Percentiles rank a stretch among this genome's conserved stretches.
Evolutionary conservation across 1,140 invertebrate species (phyloP).

Genomic region (Drosophila tristis): DNA sequence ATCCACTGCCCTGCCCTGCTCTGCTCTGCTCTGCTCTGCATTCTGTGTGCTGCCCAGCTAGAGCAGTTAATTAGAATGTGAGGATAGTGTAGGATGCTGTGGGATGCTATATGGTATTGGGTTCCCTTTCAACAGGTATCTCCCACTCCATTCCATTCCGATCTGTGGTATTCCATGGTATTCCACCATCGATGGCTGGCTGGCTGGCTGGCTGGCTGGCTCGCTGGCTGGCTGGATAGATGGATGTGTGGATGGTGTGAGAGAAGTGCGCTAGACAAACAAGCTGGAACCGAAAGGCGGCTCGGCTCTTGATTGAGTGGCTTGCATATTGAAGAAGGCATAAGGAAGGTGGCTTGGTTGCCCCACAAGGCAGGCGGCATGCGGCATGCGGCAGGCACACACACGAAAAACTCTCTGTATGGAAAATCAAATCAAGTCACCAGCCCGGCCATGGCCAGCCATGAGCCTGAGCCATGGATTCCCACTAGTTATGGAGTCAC

Average conservation of each 20-base stretch:
- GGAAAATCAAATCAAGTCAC: constrained; percentile 79
- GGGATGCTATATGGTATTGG: neutral
- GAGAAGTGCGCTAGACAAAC: constrained; percentile 74
- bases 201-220: neutral
- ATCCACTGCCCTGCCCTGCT: no score
- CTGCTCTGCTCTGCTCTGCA: constrained; percentile 49
- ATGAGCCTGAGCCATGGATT: constrained; percentile 24
- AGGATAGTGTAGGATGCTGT: constrained; percentile 23
- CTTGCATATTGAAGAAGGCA: constrained; percentile 12
- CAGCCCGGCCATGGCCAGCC: constrained; percentile 20
- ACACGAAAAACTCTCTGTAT: constrained; percentile 51
- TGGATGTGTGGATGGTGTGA: constrained; percentile 4
- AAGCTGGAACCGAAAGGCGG: constrained; percentile 66
- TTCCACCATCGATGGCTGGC: constrained; percentile 14
- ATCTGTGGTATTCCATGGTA: constrained; percentile 20
- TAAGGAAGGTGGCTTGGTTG: neutral
- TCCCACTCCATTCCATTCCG: constrained; percentile 14
- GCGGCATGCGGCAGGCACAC: constrained; percentile 15
- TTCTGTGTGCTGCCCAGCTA: constrained; percentile 75
- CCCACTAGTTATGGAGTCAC: constrained; percentile 50
- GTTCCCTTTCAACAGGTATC: constrained; percentile 30
- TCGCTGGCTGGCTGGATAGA: neutral
- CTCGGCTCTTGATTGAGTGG: constrained; percentile 71
- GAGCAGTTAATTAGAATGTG: constrained; percentile 82
- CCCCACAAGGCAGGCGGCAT: constrained; percentile 21